Conservation (phyloP, 2,888 invertebrate species). For the Hemaris fuciformis region DNA sequence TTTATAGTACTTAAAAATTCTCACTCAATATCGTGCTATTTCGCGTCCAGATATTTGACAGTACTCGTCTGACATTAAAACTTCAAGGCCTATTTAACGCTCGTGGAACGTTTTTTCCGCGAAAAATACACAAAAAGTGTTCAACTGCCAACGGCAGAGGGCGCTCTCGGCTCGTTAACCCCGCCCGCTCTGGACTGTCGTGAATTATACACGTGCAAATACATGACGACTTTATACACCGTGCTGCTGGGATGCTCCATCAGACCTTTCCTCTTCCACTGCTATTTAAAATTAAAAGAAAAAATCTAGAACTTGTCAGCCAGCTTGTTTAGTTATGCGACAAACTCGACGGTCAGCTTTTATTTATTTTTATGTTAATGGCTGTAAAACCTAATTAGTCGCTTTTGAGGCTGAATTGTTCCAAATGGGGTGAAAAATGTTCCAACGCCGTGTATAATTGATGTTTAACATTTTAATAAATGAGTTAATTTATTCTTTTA, state of each 20-base stretch:
- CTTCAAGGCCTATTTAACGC: background rate
- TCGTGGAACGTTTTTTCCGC: background rate
- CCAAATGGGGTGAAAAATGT: background rate
- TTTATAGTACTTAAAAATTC: no score
- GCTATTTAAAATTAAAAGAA: background rate
- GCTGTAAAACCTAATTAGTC: background rate
- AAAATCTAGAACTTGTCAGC: background rate
- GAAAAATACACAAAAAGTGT: slow-evolving; percentile 1
- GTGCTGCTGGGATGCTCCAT: background rate
- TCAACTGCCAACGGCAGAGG: slow-evolving; percentile 22
- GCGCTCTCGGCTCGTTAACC: slow-evolving; percentile 38
- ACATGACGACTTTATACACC: slow-evolving; percentile 27
- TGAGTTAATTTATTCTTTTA: background rate
- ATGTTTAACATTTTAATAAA: background rate
- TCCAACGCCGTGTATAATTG: background rate
- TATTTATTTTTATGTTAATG: background rate
- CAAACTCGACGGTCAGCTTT: background rate
- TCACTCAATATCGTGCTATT: background rate
- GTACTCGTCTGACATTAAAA: background rate
- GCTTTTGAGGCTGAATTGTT: background rate
- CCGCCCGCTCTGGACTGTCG: slow-evolving; percentile 31
- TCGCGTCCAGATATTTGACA: background rate
- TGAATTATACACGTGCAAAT: slow-evolving; percentile 51
- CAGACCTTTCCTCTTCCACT: background rate
- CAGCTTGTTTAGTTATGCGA: background rate